Percentiles rank a stretch among this genome's conserved stretches.
Conservation (phyloP, 2,888 invertebrate species). For the Caenorhabditis zanzibari region DNA sequence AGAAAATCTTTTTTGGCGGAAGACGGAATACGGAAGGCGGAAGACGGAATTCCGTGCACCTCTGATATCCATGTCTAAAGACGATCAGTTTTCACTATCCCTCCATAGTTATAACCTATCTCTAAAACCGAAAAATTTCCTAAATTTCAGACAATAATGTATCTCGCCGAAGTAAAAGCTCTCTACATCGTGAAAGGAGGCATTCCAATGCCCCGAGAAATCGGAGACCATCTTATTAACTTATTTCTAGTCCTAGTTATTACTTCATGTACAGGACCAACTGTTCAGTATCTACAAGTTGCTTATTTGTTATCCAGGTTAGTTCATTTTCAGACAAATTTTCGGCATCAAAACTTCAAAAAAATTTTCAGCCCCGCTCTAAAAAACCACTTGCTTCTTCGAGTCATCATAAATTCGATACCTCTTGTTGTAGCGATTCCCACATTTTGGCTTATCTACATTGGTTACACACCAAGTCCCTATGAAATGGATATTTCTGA, state of each 20-base stretch:
- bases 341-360: no score
- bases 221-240: conserved; percentile 39
- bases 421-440: conserved; percentile 37
- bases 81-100: no score
- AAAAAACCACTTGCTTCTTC: conserved; percentile 33
- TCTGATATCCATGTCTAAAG: no score
- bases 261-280: conserved; percentile 45
- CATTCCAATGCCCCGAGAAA: conserved; percentile 19
- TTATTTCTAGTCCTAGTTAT: conserved; percentile 47
- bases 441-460: conserved; percentile 19
- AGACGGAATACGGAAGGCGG: no score
- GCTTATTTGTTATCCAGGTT: conserved; percentile 42
- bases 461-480: conserved; percentile 36
- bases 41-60: no score
- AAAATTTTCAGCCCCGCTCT: conserved; percentile 46
- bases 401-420: conserved; percentile 18
- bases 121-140: no score
- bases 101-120: no score
- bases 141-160: conserved; percentile 51
- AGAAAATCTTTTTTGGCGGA: no score
- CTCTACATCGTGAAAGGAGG: conserved; percentile 60
- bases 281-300: conserved; percentile 52
- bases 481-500: conserved; percentile 42
- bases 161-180: conserved; percentile 37
- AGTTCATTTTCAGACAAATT: background rate